These are phyloP conservation scores for Semnornis frantzii DNA, from an alignment of 2,113 vertebrate genomes.

Conservation along the genomic window DNA sequence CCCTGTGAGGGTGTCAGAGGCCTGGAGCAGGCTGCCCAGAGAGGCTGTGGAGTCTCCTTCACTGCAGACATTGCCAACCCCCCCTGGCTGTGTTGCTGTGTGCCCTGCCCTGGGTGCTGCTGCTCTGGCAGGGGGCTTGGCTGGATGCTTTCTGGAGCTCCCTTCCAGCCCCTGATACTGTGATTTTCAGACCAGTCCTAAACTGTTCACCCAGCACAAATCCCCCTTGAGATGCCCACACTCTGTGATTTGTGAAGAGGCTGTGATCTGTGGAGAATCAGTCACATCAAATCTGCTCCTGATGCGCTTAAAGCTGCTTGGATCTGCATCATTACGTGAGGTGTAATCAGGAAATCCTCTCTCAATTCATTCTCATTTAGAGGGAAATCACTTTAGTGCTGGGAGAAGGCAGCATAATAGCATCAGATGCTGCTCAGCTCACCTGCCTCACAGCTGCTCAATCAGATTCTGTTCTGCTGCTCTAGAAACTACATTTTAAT, in stretches of 20 bases:
- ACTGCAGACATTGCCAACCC: no score
- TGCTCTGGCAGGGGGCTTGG: no score
- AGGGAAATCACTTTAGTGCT: neutral
- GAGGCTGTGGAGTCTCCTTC: no score
- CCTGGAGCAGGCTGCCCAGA: no score
- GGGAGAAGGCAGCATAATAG: neutral
- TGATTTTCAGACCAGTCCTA: neutral
- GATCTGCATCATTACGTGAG: neutral
- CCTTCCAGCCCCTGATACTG: no score
- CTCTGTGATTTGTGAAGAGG: neutral
- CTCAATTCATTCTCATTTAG: constrained; percentile 8
- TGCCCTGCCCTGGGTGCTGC: no score
- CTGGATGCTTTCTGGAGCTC: neutral
- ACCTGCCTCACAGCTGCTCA: constrained; percentile 7
- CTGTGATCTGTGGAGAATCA: neutral
- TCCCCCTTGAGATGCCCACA: neutral
- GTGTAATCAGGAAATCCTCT: constrained; percentile 5
- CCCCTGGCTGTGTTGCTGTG: no score
- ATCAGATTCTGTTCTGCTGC: neutral
- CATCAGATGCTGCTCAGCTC: constrained; percentile 10
- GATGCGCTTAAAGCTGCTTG: neutral
- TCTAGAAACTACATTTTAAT: constrained; percentile 31
- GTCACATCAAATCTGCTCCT: neutral
- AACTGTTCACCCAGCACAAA: neutral
- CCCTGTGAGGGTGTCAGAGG: no score